Conservation (phyloP, 2,113 vertebrate genomes). For the Paedocypris sp. region DNA sequence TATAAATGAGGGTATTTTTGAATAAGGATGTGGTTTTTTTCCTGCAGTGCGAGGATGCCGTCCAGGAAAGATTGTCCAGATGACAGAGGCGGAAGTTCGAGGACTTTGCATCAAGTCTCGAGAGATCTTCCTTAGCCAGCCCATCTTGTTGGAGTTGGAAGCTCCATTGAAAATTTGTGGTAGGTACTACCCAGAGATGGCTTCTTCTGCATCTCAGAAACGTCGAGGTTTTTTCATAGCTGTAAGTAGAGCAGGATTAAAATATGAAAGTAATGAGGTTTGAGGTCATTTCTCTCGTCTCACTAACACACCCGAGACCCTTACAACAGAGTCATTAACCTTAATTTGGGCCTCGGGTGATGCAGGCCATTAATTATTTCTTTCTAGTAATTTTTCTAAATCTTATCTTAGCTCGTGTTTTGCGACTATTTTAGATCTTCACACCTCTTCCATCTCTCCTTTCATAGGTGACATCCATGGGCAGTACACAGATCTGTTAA, state of each 20-base stretch:
- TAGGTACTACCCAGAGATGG: no score
- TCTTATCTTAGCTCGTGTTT: not conserved
- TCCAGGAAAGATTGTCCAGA: slow-evolving; percentile 82
- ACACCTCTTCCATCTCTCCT: not conserved
- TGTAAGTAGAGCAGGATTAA: slow-evolving; percentile 27
- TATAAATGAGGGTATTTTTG: no score
- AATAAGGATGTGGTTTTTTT: no score
- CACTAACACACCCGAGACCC: not conserved
- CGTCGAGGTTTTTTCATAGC: not conserved
- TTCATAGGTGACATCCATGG: slow-evolving; percentile 90
- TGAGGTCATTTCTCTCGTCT: slow-evolving; percentile 13
- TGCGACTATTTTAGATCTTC: not conserved
- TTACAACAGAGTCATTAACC: slow-evolving; percentile 22
- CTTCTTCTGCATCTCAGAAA: not conserved
- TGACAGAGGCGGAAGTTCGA: slow-evolving; percentile 81
- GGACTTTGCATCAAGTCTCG: slow-evolving; percentile 81
- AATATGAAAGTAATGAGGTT: slow-evolving; percentile 33
- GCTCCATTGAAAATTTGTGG: slow-evolving; percentile 83
- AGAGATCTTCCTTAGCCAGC: slow-evolving; percentile 84
- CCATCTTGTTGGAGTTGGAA: slow-evolving; percentile 81
- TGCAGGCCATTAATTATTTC: slow-evolving; percentile 7
- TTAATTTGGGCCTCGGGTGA: slow-evolving; percentile 16
- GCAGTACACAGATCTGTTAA: slow-evolving; percentile 94
- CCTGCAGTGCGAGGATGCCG: slow-evolving; percentile 77
- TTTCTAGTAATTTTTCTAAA: not conserved